Evolutionary conservation across 1,140 invertebrate genomes (phyloP).

Genomic region (Stratiolaelaps scimitus): DNA sequence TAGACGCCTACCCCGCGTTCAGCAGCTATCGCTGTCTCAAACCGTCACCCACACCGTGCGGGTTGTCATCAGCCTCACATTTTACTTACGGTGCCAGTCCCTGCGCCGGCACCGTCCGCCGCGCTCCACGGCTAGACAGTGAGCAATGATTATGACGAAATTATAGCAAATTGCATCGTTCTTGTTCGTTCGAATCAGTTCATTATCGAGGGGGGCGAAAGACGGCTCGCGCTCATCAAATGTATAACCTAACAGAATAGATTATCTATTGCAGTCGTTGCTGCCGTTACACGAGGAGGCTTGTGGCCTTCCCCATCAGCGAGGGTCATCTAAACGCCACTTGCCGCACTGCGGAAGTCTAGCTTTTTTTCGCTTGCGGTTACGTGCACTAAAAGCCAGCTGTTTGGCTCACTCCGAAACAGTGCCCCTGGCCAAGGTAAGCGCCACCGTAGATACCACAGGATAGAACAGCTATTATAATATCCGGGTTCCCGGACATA

Average conservation of each 20-base stretch:
- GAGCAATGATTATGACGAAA: not conserved
- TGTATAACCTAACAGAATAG: not conserved
- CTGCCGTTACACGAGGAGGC: not conserved
- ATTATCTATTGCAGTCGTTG: not conserved
- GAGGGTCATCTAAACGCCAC: not conserved
- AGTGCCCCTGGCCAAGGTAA: slow-evolving; percentile 14
- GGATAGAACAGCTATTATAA: too few relatives aligned
- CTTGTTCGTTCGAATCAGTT: not conserved
- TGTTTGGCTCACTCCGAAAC: slow-evolving; percentile 18
- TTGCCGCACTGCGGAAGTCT: not conserved
- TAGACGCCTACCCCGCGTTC: too few relatives aligned
- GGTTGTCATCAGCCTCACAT: too few relatives aligned
- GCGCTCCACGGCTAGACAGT: too few relatives aligned
- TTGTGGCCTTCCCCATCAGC: not conserved
- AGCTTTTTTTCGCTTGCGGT: not conserved
- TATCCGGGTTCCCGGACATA: too few relatives aligned
- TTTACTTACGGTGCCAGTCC: too few relatives aligned
- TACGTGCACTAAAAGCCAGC: slow-evolving; percentile 25
- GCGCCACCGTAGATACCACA: not conserved
- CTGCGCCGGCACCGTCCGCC: too few relatives aligned
- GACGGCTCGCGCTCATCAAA: not conserved
- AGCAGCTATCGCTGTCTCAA: too few relatives aligned
- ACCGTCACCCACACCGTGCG: too few relatives aligned
- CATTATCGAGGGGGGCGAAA: not conserved
- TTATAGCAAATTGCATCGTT: not conserved